These are phyloP conservation scores for Caenorhabditis sp. DNA, from an alignment of 2,888 invertebrate genomes.

Conservation along the genomic window DNA sequence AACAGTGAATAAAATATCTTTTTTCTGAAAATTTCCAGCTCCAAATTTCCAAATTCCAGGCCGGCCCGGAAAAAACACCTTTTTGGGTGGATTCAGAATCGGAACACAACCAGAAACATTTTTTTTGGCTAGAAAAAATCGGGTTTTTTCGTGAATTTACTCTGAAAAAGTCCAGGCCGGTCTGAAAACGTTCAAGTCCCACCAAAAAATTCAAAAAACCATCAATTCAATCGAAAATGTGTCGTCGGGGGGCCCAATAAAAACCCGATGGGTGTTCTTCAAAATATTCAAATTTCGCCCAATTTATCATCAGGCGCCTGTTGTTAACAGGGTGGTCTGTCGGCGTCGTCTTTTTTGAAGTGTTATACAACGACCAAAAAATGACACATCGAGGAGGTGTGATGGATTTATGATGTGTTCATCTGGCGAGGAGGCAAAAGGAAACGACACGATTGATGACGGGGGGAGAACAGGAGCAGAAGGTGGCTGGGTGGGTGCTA, in stretches of 20 bases:
- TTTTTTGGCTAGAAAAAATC: too few relatives aligned
- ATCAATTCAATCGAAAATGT: neutral
- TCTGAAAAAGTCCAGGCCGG: too few relatives aligned
- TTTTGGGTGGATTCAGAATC: too few relatives aligned
- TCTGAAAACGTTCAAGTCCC: neutral
- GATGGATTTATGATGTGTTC: neutral
- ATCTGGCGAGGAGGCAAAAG: constrained; percentile 11
- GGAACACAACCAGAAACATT: too few relatives aligned
- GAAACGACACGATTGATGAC: constrained; percentile 8
- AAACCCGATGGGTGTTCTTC: neutral
- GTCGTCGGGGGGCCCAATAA: neutral
- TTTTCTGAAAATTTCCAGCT: too few relatives aligned
- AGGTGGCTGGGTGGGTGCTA: constrained; percentile 5
- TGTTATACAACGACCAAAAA: neutral
- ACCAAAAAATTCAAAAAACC: neutral
- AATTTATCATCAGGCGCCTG: neutral
- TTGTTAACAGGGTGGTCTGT: neutral
- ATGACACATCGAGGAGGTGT: neutral
- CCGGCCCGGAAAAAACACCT: too few relatives aligned
- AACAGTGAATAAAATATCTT: too few relatives aligned
- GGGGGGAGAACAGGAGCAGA: constrained; percentile 3
- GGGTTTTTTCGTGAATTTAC: too few relatives aligned
- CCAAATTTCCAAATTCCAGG: too few relatives aligned
- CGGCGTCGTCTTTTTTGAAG: neutral
- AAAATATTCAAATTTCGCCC: neutral